phyloP scores from a whole-genome alignment of 2,797 vertebrate genomes.

The Siniperca obscura region DNA sequence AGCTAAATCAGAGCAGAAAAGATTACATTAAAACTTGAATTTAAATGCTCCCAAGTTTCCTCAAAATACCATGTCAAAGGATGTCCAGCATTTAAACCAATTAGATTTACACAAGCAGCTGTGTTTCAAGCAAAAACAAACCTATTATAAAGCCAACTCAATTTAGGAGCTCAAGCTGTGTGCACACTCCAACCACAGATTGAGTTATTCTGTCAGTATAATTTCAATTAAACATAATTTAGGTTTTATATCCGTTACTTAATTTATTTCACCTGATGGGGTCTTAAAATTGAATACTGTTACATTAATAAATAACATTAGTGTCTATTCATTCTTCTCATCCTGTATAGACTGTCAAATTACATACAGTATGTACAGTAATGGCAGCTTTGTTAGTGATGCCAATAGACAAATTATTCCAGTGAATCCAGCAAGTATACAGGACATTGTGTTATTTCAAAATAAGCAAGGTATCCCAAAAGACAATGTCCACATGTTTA shows the following conservation, averaged over 20 bases:
- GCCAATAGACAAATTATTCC: conserved; percentile 18
- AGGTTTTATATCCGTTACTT: conserved; percentile 38
- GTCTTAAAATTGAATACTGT: conserved; percentile 55
- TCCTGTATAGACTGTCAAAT: conserved; percentile 44
- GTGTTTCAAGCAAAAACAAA: conserved; percentile 32
- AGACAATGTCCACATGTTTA: not conserved
- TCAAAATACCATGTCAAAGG: conserved; percentile 3
- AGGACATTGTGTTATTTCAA: conserved; percentile 10
- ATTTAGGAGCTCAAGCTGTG: conserved; percentile 41
- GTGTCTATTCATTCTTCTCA: conserved; percentile 39
- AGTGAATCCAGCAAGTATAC: conserved; percentile 4
- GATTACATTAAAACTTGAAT: conserved; percentile 30
- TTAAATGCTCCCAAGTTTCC: conserved; percentile 13
- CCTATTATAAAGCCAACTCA: conserved; percentile 36
- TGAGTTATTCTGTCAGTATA: conserved; percentile 27
- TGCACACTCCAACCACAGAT: conserved; percentile 39
- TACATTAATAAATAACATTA: conserved; percentile 51
- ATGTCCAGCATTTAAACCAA: conserved; percentile 27
- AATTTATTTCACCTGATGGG: conserved; percentile 51
- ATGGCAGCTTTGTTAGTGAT: conserved; percentile 40
- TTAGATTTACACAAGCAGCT: conserved; percentile 39
- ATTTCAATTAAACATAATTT: conserved; percentile 55
- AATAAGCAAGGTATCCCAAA: conserved; percentile 4
- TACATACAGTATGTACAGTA: conserved; percentile 38
- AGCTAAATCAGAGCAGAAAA: conserved; percentile 21